Evolutionary conservation across 2,797 vertebrate species (phyloP), one percentile per base, ranked within the genome.

Genomic region (Loris lydekkerianus): DNA sequence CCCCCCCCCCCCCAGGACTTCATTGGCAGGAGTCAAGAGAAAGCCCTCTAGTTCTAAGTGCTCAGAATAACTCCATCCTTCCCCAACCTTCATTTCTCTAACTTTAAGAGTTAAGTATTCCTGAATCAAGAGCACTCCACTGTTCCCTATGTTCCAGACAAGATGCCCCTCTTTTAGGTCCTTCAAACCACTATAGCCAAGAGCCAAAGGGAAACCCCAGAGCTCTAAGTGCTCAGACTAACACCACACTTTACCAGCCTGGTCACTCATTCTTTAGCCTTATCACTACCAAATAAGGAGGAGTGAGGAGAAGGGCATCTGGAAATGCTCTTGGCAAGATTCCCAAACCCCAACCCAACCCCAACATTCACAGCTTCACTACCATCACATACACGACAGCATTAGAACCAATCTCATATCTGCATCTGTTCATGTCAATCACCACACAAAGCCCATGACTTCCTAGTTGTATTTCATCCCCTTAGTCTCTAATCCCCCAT

Each of bases 221-320:
- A 70, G 43, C 40, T 46, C 78, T 75, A 67, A 73, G 27, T 65
- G 76, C 43, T 95, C 72, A 93, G 20, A 82, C 31, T 78, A 67
- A 61, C 43, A 86, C 29, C 40, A 87, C 3, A 2, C 6, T 46
- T 18, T 31, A 61, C 23, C 60, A 92, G 46, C 29, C 76, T 65
- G 80, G 21, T 89, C 15, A 8, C 4, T 72, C 91, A 89, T 58
- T 93, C 56, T 92, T 90, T 29, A 95, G 37, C n/a, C 78, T 92
- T 69, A 82, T 3, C 73, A 67, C 40, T 78, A 21, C 9, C 1
- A 10, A 53, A 14, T 49, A 56, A 96, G 73, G 7, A 77, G n/a
- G 2, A 85, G 37, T 43, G 10, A 89, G 78, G 25, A 65, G 3
- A 31, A 11, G 13, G 37, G 15, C 11, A 31, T 80, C n/a, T 18